Conservation (phyloP, 2,888 invertebrate species). For the Clistopyga incitator region DNA sequence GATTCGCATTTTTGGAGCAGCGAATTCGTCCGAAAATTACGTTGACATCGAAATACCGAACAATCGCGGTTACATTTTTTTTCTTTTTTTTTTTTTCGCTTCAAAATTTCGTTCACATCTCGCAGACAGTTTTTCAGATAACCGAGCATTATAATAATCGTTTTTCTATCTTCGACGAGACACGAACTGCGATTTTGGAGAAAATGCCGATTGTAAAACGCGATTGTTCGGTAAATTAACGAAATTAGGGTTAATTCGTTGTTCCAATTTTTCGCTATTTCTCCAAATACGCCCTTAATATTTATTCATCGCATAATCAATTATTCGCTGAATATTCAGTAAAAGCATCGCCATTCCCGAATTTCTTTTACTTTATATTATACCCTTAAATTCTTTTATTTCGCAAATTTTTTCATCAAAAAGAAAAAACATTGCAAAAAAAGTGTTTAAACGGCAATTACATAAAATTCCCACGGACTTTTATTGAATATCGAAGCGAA, state of each 20-base stretch:
- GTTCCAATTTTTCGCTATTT: background rate
- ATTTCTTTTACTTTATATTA: too few species aligned
- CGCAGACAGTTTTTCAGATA: background rate
- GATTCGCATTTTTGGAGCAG: background rate
- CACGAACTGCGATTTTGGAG: background rate
- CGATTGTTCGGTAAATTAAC: background rate
- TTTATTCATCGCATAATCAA: too few species aligned
- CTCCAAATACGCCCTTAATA: too few species aligned
- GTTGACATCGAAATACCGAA: background rate
- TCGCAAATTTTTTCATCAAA: too few species aligned
- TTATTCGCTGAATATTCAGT: too few species aligned
- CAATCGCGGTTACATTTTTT: background rate
- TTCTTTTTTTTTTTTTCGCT: too few species aligned
- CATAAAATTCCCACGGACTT: too few species aligned
- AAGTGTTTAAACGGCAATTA: too few species aligned
- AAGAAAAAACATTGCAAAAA: too few species aligned
- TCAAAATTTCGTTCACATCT: background rate
- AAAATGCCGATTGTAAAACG: background rate
- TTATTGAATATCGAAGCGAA: too few species aligned
- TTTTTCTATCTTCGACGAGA: background rate
- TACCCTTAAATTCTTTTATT: too few species aligned
- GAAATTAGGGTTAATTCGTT: conserved; percentile 4
- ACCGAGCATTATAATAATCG: background rate
- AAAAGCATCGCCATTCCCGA: background rate
- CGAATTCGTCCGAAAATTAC: background rate